Evolutionary conservation across 64 coral and sea anemone species (phyloP), one percentile per base, ranked within the genome.

Genomic region (Porites australiensis): DNA sequence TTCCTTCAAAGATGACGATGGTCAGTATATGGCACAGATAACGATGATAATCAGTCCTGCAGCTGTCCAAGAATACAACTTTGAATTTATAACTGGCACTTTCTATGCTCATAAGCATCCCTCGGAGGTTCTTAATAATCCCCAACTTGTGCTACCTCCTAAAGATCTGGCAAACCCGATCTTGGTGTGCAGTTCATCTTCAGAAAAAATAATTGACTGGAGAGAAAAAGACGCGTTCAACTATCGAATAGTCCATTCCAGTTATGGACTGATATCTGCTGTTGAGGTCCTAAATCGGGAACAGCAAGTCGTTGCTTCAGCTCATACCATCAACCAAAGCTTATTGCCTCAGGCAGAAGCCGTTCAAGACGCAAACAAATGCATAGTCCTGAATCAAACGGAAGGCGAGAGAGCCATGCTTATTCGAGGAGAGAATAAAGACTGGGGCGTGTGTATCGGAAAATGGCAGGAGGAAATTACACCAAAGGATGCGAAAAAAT

Each of bases 391-490:
- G 6, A 66, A 48, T 4, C n/a, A 20, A 13, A 23, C 12, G 19
- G 89, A 91, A 16, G 89, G 89, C 22, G 79, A 73, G 46, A 57
- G 89, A 44, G 89, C 77, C 20, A 91, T 91, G 89, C 79, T 91
- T 20, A 91, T 91, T 65, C 89, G 89, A 82, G 75, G 89, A 3
- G 50, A 65, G 44, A 5, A 55, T 55, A 48, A 71, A 43, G 89
- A 91, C 44, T 91, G 64, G 74, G 89, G 62, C 3, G 58, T 91
- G 18, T 83, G 77, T 22, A 44, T 91, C 58, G 89, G 89, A 60
- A 90, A 80, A 62, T 90, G 88, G 88, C 21, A 55, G 53, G 5
- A 55, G 11, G 53, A 55, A 55, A 55, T 37, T 37, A 37, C 27
- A 37, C 27, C 27, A 37, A 37, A 37, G 27, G 27, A 37, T 37